phyloP scores from a whole-genome alignment of 2,888 invertebrate species.

The Lepas anatifera region DNA sequence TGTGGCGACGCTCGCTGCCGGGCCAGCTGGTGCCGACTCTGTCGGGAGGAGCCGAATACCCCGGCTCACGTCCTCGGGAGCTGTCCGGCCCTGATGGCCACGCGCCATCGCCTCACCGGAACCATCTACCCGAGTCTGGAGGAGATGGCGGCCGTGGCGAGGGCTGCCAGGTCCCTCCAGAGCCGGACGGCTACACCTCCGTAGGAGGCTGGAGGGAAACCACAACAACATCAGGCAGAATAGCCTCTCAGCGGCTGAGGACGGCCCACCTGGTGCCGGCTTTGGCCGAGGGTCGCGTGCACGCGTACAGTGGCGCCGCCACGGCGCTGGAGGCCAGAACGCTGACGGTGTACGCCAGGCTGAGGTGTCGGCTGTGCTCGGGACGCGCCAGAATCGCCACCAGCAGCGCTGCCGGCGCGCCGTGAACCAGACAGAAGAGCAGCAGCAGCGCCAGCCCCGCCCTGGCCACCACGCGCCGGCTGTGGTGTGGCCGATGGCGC shows the following conservation, averaged over 20 bases:
- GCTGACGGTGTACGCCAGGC: slow-evolving; percentile 85
- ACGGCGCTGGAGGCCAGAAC: slow-evolving; percentile 55
- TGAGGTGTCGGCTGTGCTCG: slow-evolving; percentile 68
- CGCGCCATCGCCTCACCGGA: no score
- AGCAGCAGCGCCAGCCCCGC: not conserved
- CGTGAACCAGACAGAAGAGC: not conserved
- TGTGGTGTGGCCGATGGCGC: not conserved
- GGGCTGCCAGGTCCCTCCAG: no score
- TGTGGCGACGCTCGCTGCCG: no score
- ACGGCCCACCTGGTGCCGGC: not conserved
- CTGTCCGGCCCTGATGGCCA: no score
- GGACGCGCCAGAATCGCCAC: not conserved
- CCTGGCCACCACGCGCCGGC: not conserved
- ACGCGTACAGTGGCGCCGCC: not conserved
- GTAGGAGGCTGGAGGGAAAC: no score
- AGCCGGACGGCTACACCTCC: no score
- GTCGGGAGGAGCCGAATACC: no score
- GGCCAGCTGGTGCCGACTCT: no score
- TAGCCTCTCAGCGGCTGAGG: not conserved
- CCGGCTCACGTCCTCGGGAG: no score
- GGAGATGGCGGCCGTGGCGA: no score
- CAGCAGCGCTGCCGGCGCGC: not conserved
- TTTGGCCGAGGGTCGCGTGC: not conserved
- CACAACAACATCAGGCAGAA: no score
- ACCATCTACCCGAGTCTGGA: no score